A percentile compares a stretch with the other conserved stretches of the same genome.
Evolutionary conservation across 2,797 vertebrate genomes (phyloP).

Genomic region (Cottoperca gobio): DNA sequence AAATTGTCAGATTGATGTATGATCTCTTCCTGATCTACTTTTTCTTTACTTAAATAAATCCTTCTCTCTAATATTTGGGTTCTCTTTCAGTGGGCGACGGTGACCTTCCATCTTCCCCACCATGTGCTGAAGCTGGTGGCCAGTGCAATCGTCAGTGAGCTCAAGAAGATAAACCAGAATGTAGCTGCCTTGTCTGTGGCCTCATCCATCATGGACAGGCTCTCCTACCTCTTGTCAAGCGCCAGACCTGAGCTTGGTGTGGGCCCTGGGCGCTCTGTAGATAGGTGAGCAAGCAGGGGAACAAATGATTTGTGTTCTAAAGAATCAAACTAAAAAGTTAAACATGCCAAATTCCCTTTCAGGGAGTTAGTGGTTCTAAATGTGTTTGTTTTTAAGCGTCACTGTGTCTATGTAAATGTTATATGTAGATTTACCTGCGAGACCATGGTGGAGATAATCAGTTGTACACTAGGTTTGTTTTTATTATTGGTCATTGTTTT

Average conservation of each 20-base stretch:
- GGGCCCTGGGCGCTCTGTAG: slow-evolving; percentile 97
- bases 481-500: background rate
- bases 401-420: background rate
- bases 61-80: background rate
- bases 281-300: slow-evolving; percentile 86
- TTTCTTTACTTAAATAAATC: background rate
- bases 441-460: background rate
- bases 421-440: background rate
- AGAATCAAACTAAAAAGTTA: no score
- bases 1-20: background rate
- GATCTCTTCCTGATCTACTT: background rate
- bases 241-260: slow-evolving; percentile 96
- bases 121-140: slow-evolving; percentile 96
- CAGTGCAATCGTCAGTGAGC: slow-evolving; percentile 95
- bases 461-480: background rate
- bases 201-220: slow-evolving; percentile 99
- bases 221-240: slow-evolving; percentile 99
- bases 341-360: background rate
- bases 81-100: slow-evolving; percentile 94
- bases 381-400: background rate
- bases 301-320: background rate
- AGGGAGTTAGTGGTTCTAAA: background rate
- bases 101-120: slow-evolving; percentile 98
- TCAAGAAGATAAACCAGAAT: slow-evolving; percentile 99
- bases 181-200: slow-evolving; percentile 98